Evolutionary conservation across 2,113 vertebrate species (phyloP), one percentile per base, ranked within the genome.

Genomic region (Catagonus wagneri): DNA sequence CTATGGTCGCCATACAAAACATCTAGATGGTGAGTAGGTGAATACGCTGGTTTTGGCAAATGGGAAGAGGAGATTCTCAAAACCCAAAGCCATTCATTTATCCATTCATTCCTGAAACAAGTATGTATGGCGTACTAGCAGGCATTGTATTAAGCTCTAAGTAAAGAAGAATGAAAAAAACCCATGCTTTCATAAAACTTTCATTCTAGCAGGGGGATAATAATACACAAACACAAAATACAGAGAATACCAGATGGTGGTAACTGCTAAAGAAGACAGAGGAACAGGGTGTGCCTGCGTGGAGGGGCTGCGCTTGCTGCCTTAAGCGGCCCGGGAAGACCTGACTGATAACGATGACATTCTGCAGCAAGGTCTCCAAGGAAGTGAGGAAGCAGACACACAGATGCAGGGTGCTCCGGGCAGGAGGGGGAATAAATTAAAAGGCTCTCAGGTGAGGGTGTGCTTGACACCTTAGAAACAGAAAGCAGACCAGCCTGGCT

Each of bases 61-160:
- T 54, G 27, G n/a, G 6, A 71, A 85, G 27, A 71, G 52, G 13
- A 8, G 29, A 75, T 81, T 93, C 52, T 96, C 54, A 95, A 91
- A 91, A 75, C 36, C 72, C 66, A 83, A 39, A 7, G 17, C 15
- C 58, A 80, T 75, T 88, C 52, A 86, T 54, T 23, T 86, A 52
- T 25, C 32, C 66, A 86, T 80, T 72, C 54, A 27, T 39, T 83
- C n/a, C 52, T 44, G 86, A 79, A 95, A 93, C 60, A 93, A 83
- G 22, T 75, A 94, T 11, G 13, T 50, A 80, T 44, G 7, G n/a
- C 50, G 69, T 44, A 50, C 8, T 71, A 58, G 54, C 60, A 91
- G 72, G 11, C 7, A 90, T 7, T 61, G 1, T 74, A 56, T 84
- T 76, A 79, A 63, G 13, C 17, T 76, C 29, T 81, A 74, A 20